Percentiles rank a stretch among this genome's conserved stretches.
Conservation (phyloP, 23 tunicate genomes). For the Corella eumyota region DNA sequence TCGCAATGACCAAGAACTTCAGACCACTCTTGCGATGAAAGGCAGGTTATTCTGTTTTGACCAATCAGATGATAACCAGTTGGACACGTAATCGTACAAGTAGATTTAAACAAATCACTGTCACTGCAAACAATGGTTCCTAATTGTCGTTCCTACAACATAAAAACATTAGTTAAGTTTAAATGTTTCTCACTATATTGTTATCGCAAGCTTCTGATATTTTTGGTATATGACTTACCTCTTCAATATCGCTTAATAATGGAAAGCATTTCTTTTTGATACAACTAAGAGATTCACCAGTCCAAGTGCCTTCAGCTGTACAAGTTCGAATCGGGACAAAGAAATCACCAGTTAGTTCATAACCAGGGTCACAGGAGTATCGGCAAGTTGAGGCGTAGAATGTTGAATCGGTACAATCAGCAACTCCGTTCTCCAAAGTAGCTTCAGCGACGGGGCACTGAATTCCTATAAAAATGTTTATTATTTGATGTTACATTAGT, state of each 20-base stretch:
- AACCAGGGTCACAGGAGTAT: constrained; percentile 49
- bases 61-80: constrained; percentile 51
- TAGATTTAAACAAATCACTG: constrained; percentile 37
- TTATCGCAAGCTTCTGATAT: no score
- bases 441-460: constrained; percentile 13
- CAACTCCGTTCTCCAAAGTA: constrained; percentile 14
- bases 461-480: constrained; percentile 19
- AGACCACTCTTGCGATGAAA: constrained; percentile 18
- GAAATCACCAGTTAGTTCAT: constrained; percentile 4
- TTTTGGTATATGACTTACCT: no score
- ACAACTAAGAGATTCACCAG: constrained; percentile 4
- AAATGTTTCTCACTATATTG: no score
- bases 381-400: constrained; percentile 27
- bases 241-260: neutral
- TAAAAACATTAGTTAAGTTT: neutral
- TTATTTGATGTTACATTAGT: no score
- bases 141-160: constrained; percentile 15
- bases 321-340: constrained; percentile 6
- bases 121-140: constrained; percentile 44
- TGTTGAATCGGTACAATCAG: constrained; percentile 24
- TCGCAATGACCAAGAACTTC: constrained; percentile 36
- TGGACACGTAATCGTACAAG: constrained; percentile 49
- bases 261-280: constrained; percentile 14
- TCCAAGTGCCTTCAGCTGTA: constrained; percentile 15
- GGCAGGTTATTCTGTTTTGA: constrained; percentile 22